Percentiles rank a stretch among this genome's conserved stretches.
phyloP scores from a whole-genome alignment of 1,140 invertebrate species.

The Bombus soroeensis region DNA sequence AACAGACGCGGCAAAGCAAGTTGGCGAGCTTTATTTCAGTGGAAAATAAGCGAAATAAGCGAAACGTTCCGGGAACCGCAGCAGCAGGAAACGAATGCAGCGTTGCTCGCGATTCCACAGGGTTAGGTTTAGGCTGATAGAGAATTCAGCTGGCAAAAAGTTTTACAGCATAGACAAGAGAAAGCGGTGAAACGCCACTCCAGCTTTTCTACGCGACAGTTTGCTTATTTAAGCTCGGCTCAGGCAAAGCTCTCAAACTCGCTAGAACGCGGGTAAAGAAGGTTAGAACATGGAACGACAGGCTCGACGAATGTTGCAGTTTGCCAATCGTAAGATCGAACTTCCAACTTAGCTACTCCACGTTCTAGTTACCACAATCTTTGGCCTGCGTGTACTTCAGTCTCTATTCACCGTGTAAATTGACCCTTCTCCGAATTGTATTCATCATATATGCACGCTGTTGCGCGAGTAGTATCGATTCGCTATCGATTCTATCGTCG shows the following conservation, averaged over 20 bases:
- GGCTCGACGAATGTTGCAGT: slow-evolving; percentile 16
- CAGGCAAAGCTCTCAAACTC: slow-evolving; percentile 66
- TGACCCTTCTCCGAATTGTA: neutral
- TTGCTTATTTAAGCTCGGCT: slow-evolving; percentile 73
- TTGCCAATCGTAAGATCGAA: slow-evolving; percentile 59
- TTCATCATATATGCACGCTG: neutral
- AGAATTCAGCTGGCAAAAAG: slow-evolving; percentile 56
- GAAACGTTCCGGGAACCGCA: neutral
- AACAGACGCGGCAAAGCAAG: slow-evolving; percentile 20
- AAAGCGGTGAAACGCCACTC: slow-evolving; percentile 47
- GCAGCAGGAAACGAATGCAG: neutral
- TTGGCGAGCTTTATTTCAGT: slow-evolving; percentile 41
- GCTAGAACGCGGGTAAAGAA: slow-evolving; percentile 26
- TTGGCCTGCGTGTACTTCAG: neutral
- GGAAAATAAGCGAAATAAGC: slow-evolving; percentile 24
- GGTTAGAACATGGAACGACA: slow-evolving; percentile 17
- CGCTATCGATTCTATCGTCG: too few species aligned
- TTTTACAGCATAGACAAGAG: slow-evolving; percentile 46
- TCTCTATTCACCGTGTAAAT: slow-evolving; percentile 11
- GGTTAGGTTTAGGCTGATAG: neutral
- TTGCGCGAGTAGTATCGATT: neutral
- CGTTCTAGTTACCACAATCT: slow-evolving; percentile 7
- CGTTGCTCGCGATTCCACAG: neutral
- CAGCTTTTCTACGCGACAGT: slow-evolving; percentile 62
- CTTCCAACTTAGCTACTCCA: slow-evolving; percentile 24